Evolutionary conservation across 2,797 vertebrate genomes (phyloP), one percentile per base, ranked within the genome.

Genomic region (Monodelphis domestica): DNA sequence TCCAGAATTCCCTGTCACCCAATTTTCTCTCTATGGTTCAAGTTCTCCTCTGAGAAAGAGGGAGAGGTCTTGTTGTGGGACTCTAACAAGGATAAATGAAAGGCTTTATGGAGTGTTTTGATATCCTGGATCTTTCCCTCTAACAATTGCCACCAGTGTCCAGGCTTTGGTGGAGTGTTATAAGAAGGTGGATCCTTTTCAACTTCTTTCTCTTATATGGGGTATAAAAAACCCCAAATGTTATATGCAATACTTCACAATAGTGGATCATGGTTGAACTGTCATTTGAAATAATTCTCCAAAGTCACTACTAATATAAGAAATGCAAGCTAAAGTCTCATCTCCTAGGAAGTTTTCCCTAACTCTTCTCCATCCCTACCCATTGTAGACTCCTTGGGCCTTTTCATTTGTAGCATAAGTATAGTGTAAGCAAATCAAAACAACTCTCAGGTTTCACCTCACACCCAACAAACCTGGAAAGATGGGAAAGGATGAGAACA

Each of bases 1-100:
- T 2, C 0, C 87, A 14, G 30, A 38, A 52, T 33, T 63, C 33
- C 30, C 0, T 0, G 56, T 1, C 0, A 7, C 53, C 84, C 15
- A 0, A 51, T 12, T 26, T 56, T 30, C 54, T 15, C 38, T 89
- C 89, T 52, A 6, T 78, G 1, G 10, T 54, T 91, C 28, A 1
- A 51, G 12, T 26, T 57, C 21, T 53, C 21, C 33, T 90, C 91
- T 52, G 63, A 45, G 91, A 63, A 91, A 54, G 0, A 89, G 52
- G 6, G 45, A 59, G 30, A 53, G n/a, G 4, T 12, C 10, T 57
- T 93, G n/a, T 24, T 33, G 90, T 91, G 90, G 90, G 50, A 10
- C 4, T 17, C 10, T 21, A 63, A 17, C 89, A 63, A 84, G 90
- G 12, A 54, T 0, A 14, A 52, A 91, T 52, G 29, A 24, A 53